Percentiles rank a stretch among this genome's conserved stretches.
These are phyloP conservation scores for Euclidia mi DNA, from an alignment of 2,888 invertebrate genomes.

Conservation along the genomic window DNA sequence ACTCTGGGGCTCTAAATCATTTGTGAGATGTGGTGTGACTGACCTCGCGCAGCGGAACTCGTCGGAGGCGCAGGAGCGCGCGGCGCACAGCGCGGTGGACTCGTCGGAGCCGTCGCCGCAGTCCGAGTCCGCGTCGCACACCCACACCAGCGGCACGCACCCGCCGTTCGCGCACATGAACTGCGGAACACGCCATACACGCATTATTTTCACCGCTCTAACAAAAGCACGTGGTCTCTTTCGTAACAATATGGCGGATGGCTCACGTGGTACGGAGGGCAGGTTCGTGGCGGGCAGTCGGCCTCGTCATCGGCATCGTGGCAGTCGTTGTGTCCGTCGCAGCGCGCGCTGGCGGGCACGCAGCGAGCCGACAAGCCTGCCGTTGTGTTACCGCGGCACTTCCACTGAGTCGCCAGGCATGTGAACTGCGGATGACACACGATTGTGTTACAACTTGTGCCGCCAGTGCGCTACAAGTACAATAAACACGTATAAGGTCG, in stretches of 20 bases:
- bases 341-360: constrained; percentile 91
- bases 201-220: too few relatives aligned
- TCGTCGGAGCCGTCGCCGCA: constrained; percentile 92
- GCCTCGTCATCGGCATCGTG: constrained; percentile 93
- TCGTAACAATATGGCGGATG: not conserved
- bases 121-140: constrained; percentile 94
- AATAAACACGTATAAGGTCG: too few relatives aligned
- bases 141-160: constrained; percentile 95
- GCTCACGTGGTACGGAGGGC: constrained; percentile 90
- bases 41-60: constrained; percentile 89
- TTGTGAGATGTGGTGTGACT: not conserved
- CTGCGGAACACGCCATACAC: too few relatives aligned
- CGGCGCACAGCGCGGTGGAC: constrained; percentile 84
- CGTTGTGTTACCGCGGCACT: constrained; percentile 91
- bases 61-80: constrained; percentile 90
- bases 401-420: constrained; percentile 92
- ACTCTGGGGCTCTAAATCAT: too few relatives aligned
- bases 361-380: constrained; percentile 91
- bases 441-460: not conserved
- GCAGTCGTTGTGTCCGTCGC: constrained; percentile 93
- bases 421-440: constrained; percentile 84
- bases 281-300: constrained; percentile 92
- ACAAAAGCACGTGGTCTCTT: not conserved
- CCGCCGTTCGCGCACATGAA: constrained; percentile 93
- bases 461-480: too few relatives aligned